Base-by-base conservation (phyloP, 2,113 vertebrate species). In the Cyanoliseus patagonus region DNA sequence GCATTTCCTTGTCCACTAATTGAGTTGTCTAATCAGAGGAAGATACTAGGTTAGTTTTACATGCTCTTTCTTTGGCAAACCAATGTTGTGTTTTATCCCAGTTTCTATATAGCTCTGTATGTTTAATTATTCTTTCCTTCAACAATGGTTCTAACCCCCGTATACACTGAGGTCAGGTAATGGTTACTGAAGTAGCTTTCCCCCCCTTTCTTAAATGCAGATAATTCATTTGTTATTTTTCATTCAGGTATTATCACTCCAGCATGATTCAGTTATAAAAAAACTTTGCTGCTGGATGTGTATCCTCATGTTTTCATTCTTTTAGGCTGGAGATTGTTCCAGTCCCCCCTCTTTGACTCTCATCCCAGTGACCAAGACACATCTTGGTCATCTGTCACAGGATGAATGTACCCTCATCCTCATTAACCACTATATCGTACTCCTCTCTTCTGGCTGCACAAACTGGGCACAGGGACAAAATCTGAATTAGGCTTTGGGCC, bases 1-100 rank as follows among this genome's bases (percentile, higher is more conserved):
- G 30, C 61, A 51, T 96, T 92, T 97, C 73, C 62, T 59, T 87
- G 80, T 88, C 77, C 69, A 52, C 59, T 92, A 55, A 91, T 94
- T 78, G 55, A 82, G 55, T 97, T 94, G 52, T 39, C 57, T 94
- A 85, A 86, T 83, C 77, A 55, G 47, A 68, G 52, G 67, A 64
- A 46, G 51, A 24, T 64, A 91, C 5, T 80, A 27, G 31, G 17
- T 86, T 83, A n/a, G 25, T 81, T 85, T 67, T 51, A 35, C 35
- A 68, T 68, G 35, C 35, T 51, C 24, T 46, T 59, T 63, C 69
- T 88, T 86, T 78, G 35, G 39, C 75, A 42, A 95, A 63, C 59
- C 55, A 12, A 17, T 90, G n/a, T 67, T 77, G 44, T n/a, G 6
- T 81, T 90, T 95, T 61, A 52, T 84, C 73, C 61, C 19, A 39